Conservation (phyloP, 1,140 invertebrate species). For the Bombus picipes region DNA sequence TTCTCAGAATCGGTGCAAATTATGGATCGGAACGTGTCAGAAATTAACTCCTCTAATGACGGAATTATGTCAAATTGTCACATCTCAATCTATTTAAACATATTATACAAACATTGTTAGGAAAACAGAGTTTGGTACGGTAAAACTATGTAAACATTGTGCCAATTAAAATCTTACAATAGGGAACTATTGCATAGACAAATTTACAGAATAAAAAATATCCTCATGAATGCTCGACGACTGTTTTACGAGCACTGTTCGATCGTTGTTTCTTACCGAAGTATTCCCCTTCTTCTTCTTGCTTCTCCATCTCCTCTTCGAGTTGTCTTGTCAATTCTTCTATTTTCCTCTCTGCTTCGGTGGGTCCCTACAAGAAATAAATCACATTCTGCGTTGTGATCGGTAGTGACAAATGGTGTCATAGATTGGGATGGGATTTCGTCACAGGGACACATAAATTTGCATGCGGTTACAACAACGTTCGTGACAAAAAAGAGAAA, state of each 20-base stretch:
- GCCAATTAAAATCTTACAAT: neutral
- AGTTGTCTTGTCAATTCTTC: slow-evolving; percentile 94
- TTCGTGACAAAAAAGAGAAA: neutral
- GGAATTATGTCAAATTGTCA: neutral
- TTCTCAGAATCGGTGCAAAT: slow-evolving; percentile 51
- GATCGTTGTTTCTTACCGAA: slow-evolving; percentile 89
- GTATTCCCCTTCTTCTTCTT: slow-evolving; percentile 96
- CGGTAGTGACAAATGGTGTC: slow-evolving; percentile 27
- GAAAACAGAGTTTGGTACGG: neutral
- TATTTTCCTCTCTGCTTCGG: slow-evolving; percentile 95
- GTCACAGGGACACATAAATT: slow-evolving; percentile 4
- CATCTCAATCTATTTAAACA: neutral
- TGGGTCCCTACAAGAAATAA: slow-evolving; percentile 86
- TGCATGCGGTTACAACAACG: neutral
- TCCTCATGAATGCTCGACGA: slow-evolving; percentile 1
- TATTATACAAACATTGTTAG: neutral
- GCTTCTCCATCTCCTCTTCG: slow-evolving; percentile 97
- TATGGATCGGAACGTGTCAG: slow-evolving; percentile 28
- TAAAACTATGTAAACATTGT: neutral
- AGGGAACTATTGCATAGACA: neutral
- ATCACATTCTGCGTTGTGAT: slow-evolving; percentile 28
- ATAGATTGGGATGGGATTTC: slow-evolving; percentile 18
- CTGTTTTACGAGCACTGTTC: neutral
- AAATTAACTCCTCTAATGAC: slow-evolving; percentile 6
- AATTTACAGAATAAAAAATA: neutral